phyloP scores from a whole-genome alignment of 1,140 invertebrate genomes.

The Radopholus similis region DNA sequence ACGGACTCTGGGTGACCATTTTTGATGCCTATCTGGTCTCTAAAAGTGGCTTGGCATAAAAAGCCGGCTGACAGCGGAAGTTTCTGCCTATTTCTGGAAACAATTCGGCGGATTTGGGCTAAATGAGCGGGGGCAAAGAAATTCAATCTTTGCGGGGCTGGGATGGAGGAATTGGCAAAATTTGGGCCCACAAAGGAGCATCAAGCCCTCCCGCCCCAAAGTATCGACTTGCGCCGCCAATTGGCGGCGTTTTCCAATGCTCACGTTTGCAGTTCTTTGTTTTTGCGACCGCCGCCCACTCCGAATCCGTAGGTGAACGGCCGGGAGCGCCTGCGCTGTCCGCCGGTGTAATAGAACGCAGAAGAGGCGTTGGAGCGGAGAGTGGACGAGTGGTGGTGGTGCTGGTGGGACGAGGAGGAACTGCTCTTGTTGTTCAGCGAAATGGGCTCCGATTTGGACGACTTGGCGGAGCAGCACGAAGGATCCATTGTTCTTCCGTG shows the following conservation, averaged over 20 bases:
- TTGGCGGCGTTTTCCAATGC: no score
- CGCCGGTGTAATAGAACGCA: slow-evolving; percentile 13
- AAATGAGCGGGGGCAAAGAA: no score
- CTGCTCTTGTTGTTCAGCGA: no score
- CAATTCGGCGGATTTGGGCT: no score
- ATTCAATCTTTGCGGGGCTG: neutral
- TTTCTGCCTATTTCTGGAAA: neutral
- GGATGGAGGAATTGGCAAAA: neutral
- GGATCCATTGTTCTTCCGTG: no score
- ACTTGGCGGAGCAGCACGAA: no score
- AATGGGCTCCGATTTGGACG: no score
- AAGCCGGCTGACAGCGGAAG: neutral
- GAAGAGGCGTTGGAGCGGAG: slow-evolving; percentile 14
- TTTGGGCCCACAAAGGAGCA: neutral
- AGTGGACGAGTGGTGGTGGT: neutral
- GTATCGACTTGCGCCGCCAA: no score
- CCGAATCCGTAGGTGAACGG: slow-evolving; percentile 22
- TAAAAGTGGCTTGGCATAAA: no score
- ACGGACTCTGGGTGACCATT: no score
- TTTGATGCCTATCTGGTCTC: no score
- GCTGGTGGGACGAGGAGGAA: neutral
- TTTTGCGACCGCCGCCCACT: slow-evolving; percentile 8
- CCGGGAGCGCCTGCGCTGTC: slow-evolving; percentile 6
- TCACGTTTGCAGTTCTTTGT: slow-evolving; percentile 15
- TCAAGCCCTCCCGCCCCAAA: neutral